Evolutionary conservation across 2,797 vertebrate species (phyloP), one percentile per base, ranked within the genome.

Genomic region (Allobates femoralis): DNA sequence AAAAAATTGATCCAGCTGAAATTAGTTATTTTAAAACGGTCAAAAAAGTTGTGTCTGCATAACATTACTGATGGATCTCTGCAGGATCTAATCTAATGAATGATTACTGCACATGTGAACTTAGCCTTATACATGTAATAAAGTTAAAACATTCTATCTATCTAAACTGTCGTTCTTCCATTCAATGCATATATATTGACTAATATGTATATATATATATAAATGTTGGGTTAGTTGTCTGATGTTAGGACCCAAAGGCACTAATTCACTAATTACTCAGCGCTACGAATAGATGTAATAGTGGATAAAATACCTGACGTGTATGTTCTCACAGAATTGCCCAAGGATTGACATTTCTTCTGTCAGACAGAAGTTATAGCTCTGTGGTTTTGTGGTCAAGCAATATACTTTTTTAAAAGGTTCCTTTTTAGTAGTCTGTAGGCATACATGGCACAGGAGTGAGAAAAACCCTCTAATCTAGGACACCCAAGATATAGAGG

Each of bases 361-460:
- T 79, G 26, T 86, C 34, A 81, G 6, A 81, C 67, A 51, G 56
- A 75, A 66, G 37, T 56, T 53, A 30, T 34, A n/a, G 60, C 55
- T n/a, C 8, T 71, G 81, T 79, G 74, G 80, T 83, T 87, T 78
- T 76, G 79, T 81, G 85, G 58, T 75, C 18, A 76, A 23, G 64
- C 67, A 32, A n/a, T 55, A 71, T 55, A 26, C 55, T 56, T 71
- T 19, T 82, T 81, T 77, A 78, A 46, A 75, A 78, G 64, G 51
- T 69, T 60, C 18, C 30, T 66, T 83, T 46, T 66, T 55, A 37
- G 71, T 32, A 75, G 41, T 58, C 7, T 46, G 32, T 46, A 62
- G 71, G 46, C 37, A 76, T 46, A 30, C 19, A 18, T 56, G 60
- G 71, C 73, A 67, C 53, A 50, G 60, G 34, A 82, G 74, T 28